A percentile compares a stretch with the other conserved stretches of the same genome.
Conservation (phyloP, 1,140 invertebrate species). For the Drosophila tristis region DNA sequence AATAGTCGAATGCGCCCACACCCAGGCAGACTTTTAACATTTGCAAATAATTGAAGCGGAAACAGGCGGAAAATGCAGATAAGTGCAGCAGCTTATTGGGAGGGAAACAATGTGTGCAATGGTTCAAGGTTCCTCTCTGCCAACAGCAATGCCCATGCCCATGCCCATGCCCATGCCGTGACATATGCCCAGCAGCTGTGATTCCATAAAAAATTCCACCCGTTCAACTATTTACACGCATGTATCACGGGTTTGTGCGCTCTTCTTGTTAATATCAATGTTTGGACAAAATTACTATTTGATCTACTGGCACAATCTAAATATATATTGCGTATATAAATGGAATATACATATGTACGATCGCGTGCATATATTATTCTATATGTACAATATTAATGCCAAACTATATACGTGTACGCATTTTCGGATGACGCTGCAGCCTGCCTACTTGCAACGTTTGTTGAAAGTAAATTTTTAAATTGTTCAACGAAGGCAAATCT, state of each 20-base stretch:
- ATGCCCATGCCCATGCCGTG: no score
- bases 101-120: no score
- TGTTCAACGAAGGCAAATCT: constrained; percentile 26
- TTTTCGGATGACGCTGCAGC: constrained; percentile 65
- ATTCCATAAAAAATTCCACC: no score
- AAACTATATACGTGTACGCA: constrained; percentile 1
- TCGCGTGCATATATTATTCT: neutral
- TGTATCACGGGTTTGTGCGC: neutral
- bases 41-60: no score
- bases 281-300: constrained; percentile 37
- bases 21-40: no score
- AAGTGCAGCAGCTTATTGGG: no score
- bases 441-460: constrained; percentile 44
- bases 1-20: no score
- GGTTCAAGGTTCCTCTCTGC: no score
- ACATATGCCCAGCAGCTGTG: no score
- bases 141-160: no score
- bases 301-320: constrained; percentile 25
- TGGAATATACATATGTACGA: constrained; percentile 9
- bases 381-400: constrained; percentile 16
- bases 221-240: no score
- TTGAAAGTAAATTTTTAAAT: constrained; percentile 44
- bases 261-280: constrained; percentile 43
- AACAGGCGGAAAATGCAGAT: no score
- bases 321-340: constrained; percentile 26